A percentile compares a stretch with the other conserved stretches of the same genome.
Evolutionary conservation across 2,797 vertebrate species (phyloP).

Genomic region (Acestrorhynchus altus): DNA sequence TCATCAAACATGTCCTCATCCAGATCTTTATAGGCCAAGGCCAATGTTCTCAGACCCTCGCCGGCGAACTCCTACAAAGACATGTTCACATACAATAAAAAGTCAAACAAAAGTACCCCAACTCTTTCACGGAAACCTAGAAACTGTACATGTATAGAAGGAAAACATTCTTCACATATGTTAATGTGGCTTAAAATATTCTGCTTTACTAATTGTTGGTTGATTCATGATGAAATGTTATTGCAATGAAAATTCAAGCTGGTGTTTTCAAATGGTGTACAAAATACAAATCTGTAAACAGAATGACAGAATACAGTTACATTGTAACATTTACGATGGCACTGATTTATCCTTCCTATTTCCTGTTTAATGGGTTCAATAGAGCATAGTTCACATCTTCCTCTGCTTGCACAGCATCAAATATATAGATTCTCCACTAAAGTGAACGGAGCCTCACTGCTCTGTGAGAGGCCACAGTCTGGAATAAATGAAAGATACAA

Average conservation of each 20-base stretch:
- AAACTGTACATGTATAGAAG: no score
- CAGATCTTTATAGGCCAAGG: conserved; percentile 85
- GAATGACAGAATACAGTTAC: background rate
- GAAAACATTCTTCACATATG: no score
- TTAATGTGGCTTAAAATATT: background rate
- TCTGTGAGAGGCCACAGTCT: conserved; percentile 28
- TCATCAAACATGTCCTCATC: conserved; percentile 81
- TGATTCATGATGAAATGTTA: background rate
- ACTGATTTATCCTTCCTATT: background rate
- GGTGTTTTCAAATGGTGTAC: background rate
- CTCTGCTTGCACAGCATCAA: background rate
- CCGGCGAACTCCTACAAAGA: conserved; percentile 87
- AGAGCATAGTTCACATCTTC: background rate
- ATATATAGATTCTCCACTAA: conserved; percentile 28
- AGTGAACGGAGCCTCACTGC: conserved; percentile 16
- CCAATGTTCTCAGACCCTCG: conserved; percentile 87
- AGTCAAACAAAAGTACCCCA: no score
- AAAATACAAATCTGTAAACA: background rate
- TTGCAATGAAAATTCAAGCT: background rate
- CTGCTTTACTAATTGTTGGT: background rate
- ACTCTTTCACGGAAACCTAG: no score
- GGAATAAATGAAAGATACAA: conserved; percentile 34
- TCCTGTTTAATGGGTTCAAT: background rate
- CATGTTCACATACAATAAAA: conserved; percentile 12
- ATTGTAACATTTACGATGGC: background rate